Evolutionary conservation across 2,888 invertebrate genomes (phyloP).

Genomic region (Sylvicola cinctus): DNA sequence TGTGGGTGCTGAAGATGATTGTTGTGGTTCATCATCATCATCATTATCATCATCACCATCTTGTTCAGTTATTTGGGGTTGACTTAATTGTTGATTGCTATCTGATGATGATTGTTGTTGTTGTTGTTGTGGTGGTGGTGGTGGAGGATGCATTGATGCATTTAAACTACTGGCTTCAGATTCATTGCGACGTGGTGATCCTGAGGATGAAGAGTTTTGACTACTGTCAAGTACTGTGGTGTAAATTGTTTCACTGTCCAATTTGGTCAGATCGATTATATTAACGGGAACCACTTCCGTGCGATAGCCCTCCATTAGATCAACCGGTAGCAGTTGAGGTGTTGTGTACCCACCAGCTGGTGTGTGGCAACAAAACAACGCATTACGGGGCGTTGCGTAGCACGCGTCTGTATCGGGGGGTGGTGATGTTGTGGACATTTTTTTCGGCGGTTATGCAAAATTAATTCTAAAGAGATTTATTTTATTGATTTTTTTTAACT

Average conservation of each 20-base stretch:
- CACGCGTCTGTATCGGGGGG: constrained; percentile 15
- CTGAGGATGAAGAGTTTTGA: background rate
- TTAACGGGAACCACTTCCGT: constrained; percentile 9
- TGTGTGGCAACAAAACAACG: constrained; percentile 12
- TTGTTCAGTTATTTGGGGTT: constrained; percentile 6
- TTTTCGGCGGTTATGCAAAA: constrained; percentile 14
- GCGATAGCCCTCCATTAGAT: constrained; percentile 6
- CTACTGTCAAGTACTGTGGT: too few relatives aligned
- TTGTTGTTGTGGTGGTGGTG: background rate
- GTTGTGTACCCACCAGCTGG: constrained; percentile 12
- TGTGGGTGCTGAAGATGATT: background rate
- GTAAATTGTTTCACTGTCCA: constrained; percentile 9
- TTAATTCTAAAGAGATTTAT: too few relatives aligned
- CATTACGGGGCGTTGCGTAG: constrained; percentile 26
- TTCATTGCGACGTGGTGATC: background rate
- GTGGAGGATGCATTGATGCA: background rate
- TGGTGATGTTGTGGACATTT: constrained; percentile 13
- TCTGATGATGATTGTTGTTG: background rate
- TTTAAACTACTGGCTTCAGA: background rate
- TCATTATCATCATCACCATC: constrained; percentile 8
- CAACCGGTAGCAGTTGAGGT: constrained; percentile 10
- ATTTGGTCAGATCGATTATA: constrained; percentile 19
- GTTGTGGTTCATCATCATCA: constrained; percentile 12
- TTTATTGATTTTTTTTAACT: too few relatives aligned
- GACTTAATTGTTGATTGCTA: background rate